Percentiles rank a stretch among this genome's conserved stretches.
Evolutionary conservation across 2,113 vertebrate genomes (phyloP).

Genomic region (Toxotes jaculatrix): DNA sequence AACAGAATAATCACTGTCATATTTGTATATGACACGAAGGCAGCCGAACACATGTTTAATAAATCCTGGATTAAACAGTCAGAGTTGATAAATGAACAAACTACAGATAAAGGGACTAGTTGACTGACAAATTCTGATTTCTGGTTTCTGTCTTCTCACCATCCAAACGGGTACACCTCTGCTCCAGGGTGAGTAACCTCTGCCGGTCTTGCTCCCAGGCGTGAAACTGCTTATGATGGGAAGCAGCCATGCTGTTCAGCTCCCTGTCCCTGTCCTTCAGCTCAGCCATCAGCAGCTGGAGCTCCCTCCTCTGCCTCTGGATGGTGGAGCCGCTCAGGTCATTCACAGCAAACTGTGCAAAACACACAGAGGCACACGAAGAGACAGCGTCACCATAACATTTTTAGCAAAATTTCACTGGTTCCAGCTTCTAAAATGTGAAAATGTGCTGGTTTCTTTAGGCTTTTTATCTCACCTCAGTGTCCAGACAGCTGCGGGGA

Average conservation of each 20-base stretch:
- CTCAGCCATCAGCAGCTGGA: constrained; percentile 70
- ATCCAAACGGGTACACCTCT: constrained; percentile 41
- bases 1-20: not conserved
- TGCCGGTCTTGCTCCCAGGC: constrained; percentile 66
- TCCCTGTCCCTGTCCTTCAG: constrained; percentile 73
- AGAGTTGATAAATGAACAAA: too few species aligned
- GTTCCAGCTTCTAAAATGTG: too few species aligned
- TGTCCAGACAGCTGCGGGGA: not conserved
- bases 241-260: constrained; percentile 65
- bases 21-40: not conserved
- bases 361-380: not conserved
- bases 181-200: constrained; percentile 49
- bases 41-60: too few species aligned
- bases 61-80: too few species aligned
- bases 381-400: not conserved
- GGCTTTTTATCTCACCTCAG: constrained; percentile 34
- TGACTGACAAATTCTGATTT: not conserved
- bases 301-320: constrained; percentile 66
- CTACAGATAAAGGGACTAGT: too few species aligned
- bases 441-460: too few species aligned
- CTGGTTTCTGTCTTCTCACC: constrained; percentile 45
- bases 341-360: constrained; percentile 28
- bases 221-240: constrained; percentile 57
- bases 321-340: constrained; percentile 52
- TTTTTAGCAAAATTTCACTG: too few species aligned